Percentiles rank a stretch among this genome's conserved stretches.
phyloP scores from a whole-genome alignment of 2,797 vertebrate genomes.

The Tenualosa ilisha region DNA sequence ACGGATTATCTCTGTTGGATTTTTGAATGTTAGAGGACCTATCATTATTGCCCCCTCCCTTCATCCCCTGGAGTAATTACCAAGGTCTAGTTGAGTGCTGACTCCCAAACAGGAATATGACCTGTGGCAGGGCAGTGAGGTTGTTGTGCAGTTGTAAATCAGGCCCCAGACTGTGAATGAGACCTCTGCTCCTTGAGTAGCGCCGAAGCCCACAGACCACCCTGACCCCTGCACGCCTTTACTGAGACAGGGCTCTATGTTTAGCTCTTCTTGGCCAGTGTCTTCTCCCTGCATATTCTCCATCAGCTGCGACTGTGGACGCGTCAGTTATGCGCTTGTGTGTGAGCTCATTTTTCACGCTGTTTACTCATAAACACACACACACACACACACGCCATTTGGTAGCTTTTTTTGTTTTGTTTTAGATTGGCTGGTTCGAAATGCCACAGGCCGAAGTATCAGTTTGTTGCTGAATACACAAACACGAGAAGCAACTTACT shows the following conservation, averaged over 20 bases:
- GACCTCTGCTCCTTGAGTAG: slow-evolving; percentile 23
- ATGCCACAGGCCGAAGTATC: not conserved
- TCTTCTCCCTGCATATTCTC: slow-evolving; percentile 10
- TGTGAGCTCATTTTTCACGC: slow-evolving; percentile 14
- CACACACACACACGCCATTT: not conserved
- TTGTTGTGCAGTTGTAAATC: slow-evolving; percentile 39
- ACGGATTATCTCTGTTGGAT: slow-evolving; percentile 34
- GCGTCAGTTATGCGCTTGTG: not conserved
- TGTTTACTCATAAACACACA: slow-evolving; percentile 30
- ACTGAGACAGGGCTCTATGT: slow-evolving; percentile 23
- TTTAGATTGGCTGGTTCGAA: not conserved
- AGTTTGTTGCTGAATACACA: slow-evolving; percentile 21
- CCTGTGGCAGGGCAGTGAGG: slow-evolving; percentile 26
- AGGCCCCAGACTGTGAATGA: slow-evolving; percentile 37
- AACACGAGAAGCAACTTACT: not conserved
- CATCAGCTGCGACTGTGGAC: not conserved
- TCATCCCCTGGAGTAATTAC: slow-evolving; percentile 30
- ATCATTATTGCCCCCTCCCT: not conserved
- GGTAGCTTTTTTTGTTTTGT: slow-evolving; percentile 22
- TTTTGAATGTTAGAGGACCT: slow-evolving; percentile 36
- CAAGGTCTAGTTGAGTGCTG: slow-evolving; percentile 32
- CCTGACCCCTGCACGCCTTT: not conserved
- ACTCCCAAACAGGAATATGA: slow-evolving; percentile 43
- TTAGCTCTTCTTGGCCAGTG: slow-evolving; percentile 3
- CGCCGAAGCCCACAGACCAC: not conserved